Evolutionary conservation across 2,888 invertebrate species (phyloP).

Genomic region (Dinocampus coccinellae): DNA sequence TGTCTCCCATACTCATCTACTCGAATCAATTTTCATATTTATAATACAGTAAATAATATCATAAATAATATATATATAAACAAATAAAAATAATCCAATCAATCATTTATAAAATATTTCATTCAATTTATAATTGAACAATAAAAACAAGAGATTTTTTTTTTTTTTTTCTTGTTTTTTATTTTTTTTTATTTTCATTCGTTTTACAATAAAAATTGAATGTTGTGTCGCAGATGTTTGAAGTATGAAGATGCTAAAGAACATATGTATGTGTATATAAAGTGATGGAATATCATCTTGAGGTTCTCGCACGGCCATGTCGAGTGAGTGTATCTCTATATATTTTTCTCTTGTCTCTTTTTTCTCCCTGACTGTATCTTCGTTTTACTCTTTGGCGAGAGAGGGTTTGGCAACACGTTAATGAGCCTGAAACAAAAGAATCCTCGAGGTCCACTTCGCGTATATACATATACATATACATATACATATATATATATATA

Average conservation of each 20-base stretch:
- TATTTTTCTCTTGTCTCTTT: not conserved
- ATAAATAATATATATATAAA: too few species aligned
- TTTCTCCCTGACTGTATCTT: not conserved
- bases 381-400: slow-evolving; percentile 21
- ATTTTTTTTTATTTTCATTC: too few species aligned
- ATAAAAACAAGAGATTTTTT: too few species aligned
- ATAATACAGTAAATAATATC: too few species aligned
- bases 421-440: slow-evolving; percentile 69
- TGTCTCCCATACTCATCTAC: too few species aligned
- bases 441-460: slow-evolving; percentile 46
- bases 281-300: not conserved
- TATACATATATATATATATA: slow-evolving; percentile 12
- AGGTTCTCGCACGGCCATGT: slow-evolving; percentile 10
- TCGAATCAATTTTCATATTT: too few species aligned
- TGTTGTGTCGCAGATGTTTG: not conserved
- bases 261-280: not conserved
- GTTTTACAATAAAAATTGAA: not conserved
- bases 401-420: slow-evolving; percentile 67
- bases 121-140: too few species aligned
- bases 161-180: too few species aligned
- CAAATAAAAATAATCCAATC: too few species aligned
- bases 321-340: not conserved
- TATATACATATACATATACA: slow-evolving; percentile 18
- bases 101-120: too few species aligned
- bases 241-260: not conserved